Percentiles rank a stretch among this genome's conserved stretches.
Evolutionary conservation across 92 coral and sea anemone genomes (phyloP).

Genomic region (Parazoanthus darwini): DNA sequence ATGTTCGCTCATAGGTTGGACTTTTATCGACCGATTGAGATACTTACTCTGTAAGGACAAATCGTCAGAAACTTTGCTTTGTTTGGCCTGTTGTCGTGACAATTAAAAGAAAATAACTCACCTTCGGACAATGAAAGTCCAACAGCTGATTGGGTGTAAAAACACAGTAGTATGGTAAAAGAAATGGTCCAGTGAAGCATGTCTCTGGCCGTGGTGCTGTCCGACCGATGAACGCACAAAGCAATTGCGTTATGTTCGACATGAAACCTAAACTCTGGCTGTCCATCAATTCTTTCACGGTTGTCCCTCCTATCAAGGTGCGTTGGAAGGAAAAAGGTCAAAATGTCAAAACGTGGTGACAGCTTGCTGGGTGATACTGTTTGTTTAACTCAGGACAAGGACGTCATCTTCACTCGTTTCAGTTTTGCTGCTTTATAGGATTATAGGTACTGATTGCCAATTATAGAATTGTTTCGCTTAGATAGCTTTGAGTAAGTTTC

Average conservation of each 20-base stretch:
- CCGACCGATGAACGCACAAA: neutral
- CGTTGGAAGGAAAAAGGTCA: constrained; percentile 7
- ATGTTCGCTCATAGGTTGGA: neutral
- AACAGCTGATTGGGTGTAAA: neutral
- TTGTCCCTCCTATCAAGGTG: neutral
- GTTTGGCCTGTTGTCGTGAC: neutral
- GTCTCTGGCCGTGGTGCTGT: neutral
- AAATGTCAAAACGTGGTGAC: constrained; percentile 1
- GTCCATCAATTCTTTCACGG: neutral
- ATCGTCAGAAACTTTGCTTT: neutral
- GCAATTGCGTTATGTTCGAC: neutral
- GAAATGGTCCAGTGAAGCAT: neutral
- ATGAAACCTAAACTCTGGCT: neutral
- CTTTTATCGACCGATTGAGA: neutral
- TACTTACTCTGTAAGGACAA: neutral
- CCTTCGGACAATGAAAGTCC: neutral
- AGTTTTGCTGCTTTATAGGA: neutral
- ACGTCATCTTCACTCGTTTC: neutral
- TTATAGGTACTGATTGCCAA: neutral
- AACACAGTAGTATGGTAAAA: neutral
- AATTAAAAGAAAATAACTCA: neutral
- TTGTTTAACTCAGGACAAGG: neutral
- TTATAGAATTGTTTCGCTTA: neutral
- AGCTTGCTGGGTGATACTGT: constrained; percentile 3
- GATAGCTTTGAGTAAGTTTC: neutral